A percentile compares a stretch with the other conserved stretches of the same genome.
Evolutionary conservation across 2,888 invertebrate genomes (phyloP).

Genomic region (Aspidiotus rigidus): DNA sequence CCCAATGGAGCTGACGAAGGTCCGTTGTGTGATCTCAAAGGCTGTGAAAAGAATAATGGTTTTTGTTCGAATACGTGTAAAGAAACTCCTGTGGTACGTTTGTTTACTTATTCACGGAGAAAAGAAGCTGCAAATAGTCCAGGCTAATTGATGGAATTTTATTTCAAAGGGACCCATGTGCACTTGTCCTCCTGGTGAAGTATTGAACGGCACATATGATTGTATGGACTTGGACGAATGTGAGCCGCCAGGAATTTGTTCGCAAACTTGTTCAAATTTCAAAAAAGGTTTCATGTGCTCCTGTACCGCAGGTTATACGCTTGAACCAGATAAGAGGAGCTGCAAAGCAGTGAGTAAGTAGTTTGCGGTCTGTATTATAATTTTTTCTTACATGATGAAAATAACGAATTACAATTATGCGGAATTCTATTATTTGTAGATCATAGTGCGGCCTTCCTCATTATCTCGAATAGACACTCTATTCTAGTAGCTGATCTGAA

Average conservation of each 20-base stretch:
- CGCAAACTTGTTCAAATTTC: constrained; percentile 80
- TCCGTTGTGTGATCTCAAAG: constrained; percentile 71
- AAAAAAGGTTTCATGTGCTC: constrained; percentile 83
- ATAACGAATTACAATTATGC: neutral
- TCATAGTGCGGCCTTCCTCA: constrained; percentile 81
- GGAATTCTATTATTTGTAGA: constrained; percentile 44
- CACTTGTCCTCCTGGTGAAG: constrained; percentile 79
- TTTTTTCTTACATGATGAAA: constrained; percentile 1
- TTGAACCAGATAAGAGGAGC: constrained; percentile 68
- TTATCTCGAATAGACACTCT: constrained; percentile 89
- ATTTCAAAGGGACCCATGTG: constrained; percentile 65
- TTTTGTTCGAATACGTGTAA: constrained; percentile 77
- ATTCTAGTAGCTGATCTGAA: constrained; percentile 83
- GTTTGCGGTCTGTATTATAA: neutral
- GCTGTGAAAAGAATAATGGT: constrained; percentile 62
- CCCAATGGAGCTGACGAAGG: constrained; percentile 93
- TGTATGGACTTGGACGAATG: constrained; percentile 84
- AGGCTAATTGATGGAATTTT: too few relatives aligned
- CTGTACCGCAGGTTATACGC: constrained; percentile 72
- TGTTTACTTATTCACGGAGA: too few relatives aligned
- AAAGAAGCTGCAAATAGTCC: too few relatives aligned
- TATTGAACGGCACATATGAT: constrained; percentile 57
- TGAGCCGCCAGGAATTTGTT: constrained; percentile 76
- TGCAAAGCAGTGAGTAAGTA: constrained; percentile 74
- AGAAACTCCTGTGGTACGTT: constrained; percentile 60